Conservation (phyloP, 2,113 vertebrate species). For the Chaetura pelagica region DNA sequence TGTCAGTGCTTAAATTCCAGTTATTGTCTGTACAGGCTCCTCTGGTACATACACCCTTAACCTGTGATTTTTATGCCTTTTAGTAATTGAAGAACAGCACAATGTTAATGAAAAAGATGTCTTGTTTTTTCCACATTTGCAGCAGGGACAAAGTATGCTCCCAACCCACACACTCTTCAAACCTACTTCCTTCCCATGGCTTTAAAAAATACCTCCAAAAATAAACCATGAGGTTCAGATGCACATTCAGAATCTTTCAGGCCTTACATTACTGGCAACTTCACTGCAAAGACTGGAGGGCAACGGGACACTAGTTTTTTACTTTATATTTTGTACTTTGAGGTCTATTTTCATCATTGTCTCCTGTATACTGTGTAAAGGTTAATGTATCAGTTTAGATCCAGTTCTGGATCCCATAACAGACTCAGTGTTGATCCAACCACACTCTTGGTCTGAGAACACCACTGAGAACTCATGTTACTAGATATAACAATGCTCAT, state of each 20-base stretch:
- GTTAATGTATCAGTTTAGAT: background rate
- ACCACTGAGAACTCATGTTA: background rate
- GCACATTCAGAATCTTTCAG: background rate
- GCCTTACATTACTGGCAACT: background rate
- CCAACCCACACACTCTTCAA: background rate
- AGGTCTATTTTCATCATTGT: background rate
- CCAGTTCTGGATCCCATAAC: background rate
- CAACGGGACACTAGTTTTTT: background rate
- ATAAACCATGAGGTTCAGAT: background rate
- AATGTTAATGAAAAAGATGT: background rate
- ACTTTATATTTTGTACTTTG: background rate
- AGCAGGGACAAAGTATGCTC: background rate
- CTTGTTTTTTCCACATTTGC: fast-evolving
- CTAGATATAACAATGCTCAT: background rate
- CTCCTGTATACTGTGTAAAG: background rate
- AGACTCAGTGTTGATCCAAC: background rate
- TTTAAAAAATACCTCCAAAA: background rate
- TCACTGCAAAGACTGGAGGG: background rate
- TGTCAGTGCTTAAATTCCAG: background rate
- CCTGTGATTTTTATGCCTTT: background rate
- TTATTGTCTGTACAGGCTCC: background rate
- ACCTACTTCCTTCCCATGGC: background rate
- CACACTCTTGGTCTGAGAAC: background rate
- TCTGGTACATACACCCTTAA: background rate
- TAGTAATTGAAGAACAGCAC: background rate